Percentiles rank a stretch among this genome's conserved stretches.
Conservation (phyloP, 2,797 vertebrate genomes). For the Smutsia gigantea region DNA sequence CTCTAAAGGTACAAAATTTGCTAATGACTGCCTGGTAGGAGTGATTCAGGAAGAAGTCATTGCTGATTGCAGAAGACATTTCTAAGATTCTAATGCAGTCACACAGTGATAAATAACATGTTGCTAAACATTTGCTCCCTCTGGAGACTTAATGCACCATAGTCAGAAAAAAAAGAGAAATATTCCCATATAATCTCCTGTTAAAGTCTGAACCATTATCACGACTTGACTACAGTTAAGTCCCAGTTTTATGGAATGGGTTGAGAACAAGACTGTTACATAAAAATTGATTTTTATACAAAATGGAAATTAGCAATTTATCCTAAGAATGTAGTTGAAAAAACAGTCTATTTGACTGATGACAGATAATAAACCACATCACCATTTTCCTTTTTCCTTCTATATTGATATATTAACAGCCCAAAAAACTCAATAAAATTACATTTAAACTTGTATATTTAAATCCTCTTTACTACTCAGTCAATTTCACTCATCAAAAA, state of each 20-base stretch:
- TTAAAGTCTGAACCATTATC: conserved; percentile 49
- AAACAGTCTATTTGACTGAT: conserved; percentile 62
- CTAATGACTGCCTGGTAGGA: conserved; percentile 41
- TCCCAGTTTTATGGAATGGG: conserved; percentile 58
- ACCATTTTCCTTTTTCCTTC: conserved; percentile 29
- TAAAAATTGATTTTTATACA: conserved; percentile 72
- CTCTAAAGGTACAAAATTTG: conserved; percentile 36
- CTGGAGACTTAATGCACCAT: conserved; percentile 70
- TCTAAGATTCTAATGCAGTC: conserved; percentile 50
- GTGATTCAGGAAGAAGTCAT: conserved; percentile 46
- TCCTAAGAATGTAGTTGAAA: conserved; percentile 47
- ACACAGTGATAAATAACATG: conserved; percentile 59
- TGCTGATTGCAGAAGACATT: conserved; percentile 61
- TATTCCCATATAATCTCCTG: not conserved
- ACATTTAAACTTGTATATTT: conserved; percentile 51
- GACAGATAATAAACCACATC: conserved; percentile 36
- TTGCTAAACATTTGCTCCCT: conserved; percentile 72
- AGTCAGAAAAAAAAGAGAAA: conserved; percentile 39
- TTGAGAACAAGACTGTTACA: conserved; percentile 17
- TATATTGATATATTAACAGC: conserved; percentile 55
- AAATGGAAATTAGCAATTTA: conserved; percentile 69
- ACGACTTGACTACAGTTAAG: conserved; percentile 48
- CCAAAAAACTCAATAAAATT: conserved; percentile 54
- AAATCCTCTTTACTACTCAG: conserved; percentile 25
- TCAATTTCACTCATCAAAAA: conserved; percentile 58